These are phyloP conservation scores for Aromia moschata DNA, from an alignment of 2,888 invertebrate species.

Conservation along the genomic window DNA sequence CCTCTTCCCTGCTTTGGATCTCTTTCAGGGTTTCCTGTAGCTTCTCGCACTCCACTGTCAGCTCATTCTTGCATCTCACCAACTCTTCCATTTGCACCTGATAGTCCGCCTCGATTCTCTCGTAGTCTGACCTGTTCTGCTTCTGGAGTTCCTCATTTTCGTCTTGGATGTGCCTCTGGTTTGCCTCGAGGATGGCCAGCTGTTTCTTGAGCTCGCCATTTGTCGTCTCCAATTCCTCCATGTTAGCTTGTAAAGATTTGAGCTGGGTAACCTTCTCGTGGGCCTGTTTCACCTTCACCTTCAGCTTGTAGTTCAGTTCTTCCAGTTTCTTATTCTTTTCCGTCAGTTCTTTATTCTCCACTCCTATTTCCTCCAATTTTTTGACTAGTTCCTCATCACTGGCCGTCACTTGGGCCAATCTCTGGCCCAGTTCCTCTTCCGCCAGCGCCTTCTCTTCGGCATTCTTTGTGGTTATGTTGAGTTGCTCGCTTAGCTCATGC, in stretches of 20 bases:
- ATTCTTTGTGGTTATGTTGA: slow-evolving; percentile 66
- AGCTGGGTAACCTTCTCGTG: slow-evolving; percentile 47
- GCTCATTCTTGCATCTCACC: slow-evolving; percentile 54
- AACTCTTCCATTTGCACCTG: slow-evolving; percentile 60
- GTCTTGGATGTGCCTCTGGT: slow-evolving; percentile 60
- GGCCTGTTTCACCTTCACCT: slow-evolving; percentile 46
- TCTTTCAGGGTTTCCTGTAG: slow-evolving; percentile 61
- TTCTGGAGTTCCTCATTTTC: slow-evolving; percentile 61
- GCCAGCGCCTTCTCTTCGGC: slow-evolving; percentile 68
- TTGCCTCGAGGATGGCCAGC: slow-evolving; percentile 64
- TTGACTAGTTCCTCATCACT: slow-evolving; percentile 71
- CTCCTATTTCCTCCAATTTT: slow-evolving; percentile 67
- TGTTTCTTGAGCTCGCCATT: slow-evolving; percentile 64
- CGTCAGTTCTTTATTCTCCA: slow-evolving; percentile 47
- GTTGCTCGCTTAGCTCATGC: slow-evolving; percentile 69
- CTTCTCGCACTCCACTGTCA: slow-evolving; percentile 58
- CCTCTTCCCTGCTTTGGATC: slow-evolving; percentile 43
- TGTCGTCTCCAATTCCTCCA: slow-evolving; percentile 62
- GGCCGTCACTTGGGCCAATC: slow-evolving; percentile 70
- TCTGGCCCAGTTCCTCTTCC: slow-evolving; percentile 71
- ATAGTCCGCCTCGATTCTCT: slow-evolving; percentile 65
- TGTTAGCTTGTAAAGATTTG: slow-evolving; percentile 39
- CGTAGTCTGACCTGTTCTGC: slow-evolving; percentile 62
- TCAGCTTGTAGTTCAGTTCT: slow-evolving; percentile 45
- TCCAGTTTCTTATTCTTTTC: slow-evolving; percentile 46